These are phyloP conservation scores for Eristalis arbustorum DNA, from an alignment of 2,888 invertebrate species.

Conservation along the genomic window DNA sequence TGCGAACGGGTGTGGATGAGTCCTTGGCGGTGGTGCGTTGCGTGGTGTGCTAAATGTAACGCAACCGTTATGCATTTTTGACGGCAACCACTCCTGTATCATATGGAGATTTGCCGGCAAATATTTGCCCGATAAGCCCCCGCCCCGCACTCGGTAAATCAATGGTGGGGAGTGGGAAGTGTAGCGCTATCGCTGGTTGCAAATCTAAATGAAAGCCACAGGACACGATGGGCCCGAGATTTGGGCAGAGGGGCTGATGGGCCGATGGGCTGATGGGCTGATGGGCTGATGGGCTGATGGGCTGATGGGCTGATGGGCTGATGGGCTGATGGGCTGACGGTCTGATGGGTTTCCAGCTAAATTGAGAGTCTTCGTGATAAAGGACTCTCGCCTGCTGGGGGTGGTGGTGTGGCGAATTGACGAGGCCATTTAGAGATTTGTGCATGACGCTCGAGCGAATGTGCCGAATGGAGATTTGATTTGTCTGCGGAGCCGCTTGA, in stretches of 20 bases:
- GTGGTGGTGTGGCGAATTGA: constrained; percentile 58
- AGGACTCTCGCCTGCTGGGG: constrained; percentile 14
- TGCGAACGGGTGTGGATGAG: background rate
- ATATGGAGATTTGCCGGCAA: constrained; percentile 57
- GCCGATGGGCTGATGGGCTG: no score
- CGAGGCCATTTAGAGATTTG: constrained; percentile 62
- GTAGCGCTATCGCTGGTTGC: constrained; percentile 43
- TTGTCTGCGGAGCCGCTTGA: constrained; percentile 20
- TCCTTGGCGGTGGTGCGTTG: background rate
- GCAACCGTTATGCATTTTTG: constrained; percentile 66
- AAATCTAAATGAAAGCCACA: constrained; percentile 66
- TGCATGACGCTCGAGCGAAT: constrained; percentile 53
- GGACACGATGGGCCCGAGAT: constrained; percentile 48
- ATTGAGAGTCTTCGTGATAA: constrained; percentile 62
- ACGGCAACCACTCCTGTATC: constrained; percentile 45
- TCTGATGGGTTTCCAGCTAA: constrained; percentile 33
- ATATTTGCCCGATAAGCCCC: constrained; percentile 60
- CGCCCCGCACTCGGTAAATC: constrained; percentile 63
- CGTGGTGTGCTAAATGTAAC: constrained; percentile 11
- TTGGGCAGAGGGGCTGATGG: constrained; percentile 15
- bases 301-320: background rate
- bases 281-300: constrained; percentile 7
- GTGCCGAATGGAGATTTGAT: constrained; percentile 62
- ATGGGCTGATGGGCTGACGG: background rate
- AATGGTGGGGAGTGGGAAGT: constrained; percentile 34